These are phyloP conservation scores for Agrochola lychnidis DNA, from an alignment of 2,888 invertebrate genomes.

Conservation along the genomic window DNA sequence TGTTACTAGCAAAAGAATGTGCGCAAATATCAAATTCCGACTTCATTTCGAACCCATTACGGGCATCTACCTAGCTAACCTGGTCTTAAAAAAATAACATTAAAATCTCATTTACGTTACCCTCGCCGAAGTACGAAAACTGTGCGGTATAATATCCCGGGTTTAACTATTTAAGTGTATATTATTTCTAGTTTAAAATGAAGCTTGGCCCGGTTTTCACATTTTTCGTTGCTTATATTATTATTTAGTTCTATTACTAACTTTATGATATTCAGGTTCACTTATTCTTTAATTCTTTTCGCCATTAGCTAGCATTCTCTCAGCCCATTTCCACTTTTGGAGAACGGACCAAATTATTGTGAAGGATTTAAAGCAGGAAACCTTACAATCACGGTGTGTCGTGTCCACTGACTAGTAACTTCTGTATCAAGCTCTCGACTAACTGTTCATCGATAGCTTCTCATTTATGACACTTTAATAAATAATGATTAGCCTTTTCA, in stretches of 20 bases:
- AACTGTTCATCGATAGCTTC: conserved; percentile 3
- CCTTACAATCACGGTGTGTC: too few relatives aligned
- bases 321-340: too few relatives aligned
- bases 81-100: conserved; percentile 54
- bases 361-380: background rate
- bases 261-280: background rate
- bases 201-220: conserved; percentile 7
- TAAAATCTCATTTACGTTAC: conserved; percentile 56
- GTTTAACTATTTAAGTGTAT: conserved; percentile 24
- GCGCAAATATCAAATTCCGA: conserved; percentile 18
- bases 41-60: conserved; percentile 44
- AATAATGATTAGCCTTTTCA: background rate
- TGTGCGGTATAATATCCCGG: conserved; percentile 26
- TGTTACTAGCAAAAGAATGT: background rate
- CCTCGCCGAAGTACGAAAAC: conserved; percentile 37
- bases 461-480: background rate
- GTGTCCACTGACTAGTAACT: background rate
- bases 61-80: conserved; percentile 29
- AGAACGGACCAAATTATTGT: background rate
- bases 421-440: background rate
- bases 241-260: background rate
- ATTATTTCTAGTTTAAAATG: conserved; percentile 29
- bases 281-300: background rate
- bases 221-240: background rate
- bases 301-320: background rate